Evolutionary conservation across 2,797 vertebrate genomes (phyloP), one percentile per base, ranked within the genome.

Genomic region (Betta splendens): DNA sequence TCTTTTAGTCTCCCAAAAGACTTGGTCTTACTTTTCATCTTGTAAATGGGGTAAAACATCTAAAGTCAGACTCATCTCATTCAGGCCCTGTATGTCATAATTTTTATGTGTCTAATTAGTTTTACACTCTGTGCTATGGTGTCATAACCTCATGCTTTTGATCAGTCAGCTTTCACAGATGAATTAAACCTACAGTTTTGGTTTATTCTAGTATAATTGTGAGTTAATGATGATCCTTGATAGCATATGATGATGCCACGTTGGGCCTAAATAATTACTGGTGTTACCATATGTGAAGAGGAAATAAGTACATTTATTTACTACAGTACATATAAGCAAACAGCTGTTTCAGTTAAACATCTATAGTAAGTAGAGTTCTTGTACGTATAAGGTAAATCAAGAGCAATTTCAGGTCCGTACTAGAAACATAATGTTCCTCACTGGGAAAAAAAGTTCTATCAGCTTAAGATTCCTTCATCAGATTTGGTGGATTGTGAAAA

Each of bases 1-100:
- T 75, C 78, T 79, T 67, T 79, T 72, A 79, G 47, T 59, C 69
- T 85, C 74, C 81, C 84, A 59, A 77, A 80, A 83, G 78, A 87
- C 69, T 85, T 80, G 77, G 71, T 83, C 71, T 69, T 63, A 86
- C 53, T 78, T 80, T 83, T 84, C 72, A 81, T 86, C 61, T 79
- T 80, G 48, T 73, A 36, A 81, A 85, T 60, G 49, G 66, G 33
- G 60, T 59, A 33, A 65, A 71, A 61, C 53, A 28, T 78, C 55
- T 61, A 59, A 59, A 60, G 60, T 51, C 54, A 62, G 71, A 62
- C 69, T 79, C 75, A 64, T 85, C 63, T 79, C 64, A 83, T 81
- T 79, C 60, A 32, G 51, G 28, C 54, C 60, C 61, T 59, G 53
- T 60, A 58, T 69, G 64, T 52, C 51, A 51, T 57, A 75, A 63